phyloP scores from a whole-genome alignment of 1,140 invertebrate genomes.

The Microplitis mediator region DNA sequence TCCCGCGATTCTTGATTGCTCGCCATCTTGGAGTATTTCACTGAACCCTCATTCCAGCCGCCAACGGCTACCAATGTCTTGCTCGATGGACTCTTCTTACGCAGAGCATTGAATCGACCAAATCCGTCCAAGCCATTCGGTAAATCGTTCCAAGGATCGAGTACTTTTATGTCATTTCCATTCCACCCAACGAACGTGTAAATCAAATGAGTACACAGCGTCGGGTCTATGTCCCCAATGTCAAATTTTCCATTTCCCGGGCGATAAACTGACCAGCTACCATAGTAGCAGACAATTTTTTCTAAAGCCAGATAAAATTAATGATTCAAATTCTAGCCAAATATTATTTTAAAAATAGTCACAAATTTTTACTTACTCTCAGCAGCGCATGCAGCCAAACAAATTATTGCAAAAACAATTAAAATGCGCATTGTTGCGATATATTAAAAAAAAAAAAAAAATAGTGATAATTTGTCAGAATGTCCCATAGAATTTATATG shows the following conservation, averaged over 20 bases:
- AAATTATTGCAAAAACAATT: too few species aligned
- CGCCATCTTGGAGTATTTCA: conserved; percentile 69
- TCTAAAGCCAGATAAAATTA: conserved; percentile 47
- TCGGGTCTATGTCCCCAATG: conserved; percentile 71
- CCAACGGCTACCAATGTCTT: conserved; percentile 76
- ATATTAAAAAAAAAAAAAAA: too few species aligned
- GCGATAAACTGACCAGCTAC: conserved; percentile 76
- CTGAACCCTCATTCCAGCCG: conserved; percentile 74
- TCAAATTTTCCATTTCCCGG: conserved; percentile 69
- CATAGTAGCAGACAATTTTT: conserved; percentile 73
- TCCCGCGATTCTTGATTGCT: conserved; percentile 58
- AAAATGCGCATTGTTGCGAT: too few species aligned
- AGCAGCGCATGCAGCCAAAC: too few species aligned
- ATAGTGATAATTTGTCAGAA: too few species aligned
- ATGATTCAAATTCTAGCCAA: too few species aligned
- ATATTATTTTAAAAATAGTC: too few species aligned
- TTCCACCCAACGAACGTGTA: conserved; percentile 72
- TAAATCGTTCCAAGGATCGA: conserved; percentile 71
- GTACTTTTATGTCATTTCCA: conserved; percentile 47
- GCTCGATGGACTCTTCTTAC: conserved; percentile 65
- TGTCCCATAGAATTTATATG: too few species aligned
- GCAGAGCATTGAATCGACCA: conserved; percentile 62
- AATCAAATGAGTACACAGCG: conserved; percentile 73
- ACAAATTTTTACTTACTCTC: too few species aligned
- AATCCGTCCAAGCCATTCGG: conserved; percentile 56